Percentiles rank a stretch among this genome's conserved stretches.
phyloP scores from a whole-genome alignment of 1,140 invertebrate species.

The Drosophila bifasciata region DNA sequence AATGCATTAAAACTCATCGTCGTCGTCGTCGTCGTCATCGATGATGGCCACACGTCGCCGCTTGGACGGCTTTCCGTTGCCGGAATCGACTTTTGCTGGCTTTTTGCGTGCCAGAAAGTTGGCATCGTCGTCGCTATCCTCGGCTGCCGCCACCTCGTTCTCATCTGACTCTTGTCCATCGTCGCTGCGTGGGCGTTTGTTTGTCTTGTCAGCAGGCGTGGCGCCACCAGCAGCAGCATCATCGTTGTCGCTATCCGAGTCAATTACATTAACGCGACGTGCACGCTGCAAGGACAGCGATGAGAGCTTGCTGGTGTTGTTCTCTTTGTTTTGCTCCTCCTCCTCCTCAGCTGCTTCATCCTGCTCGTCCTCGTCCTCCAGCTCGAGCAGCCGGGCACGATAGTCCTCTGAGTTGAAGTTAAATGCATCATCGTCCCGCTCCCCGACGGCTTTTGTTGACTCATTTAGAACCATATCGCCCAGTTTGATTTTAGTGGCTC shows the following conservation, averaged over 20 bases:
- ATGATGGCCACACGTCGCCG: conserved; percentile 79
- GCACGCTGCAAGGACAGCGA: conserved; percentile 59
- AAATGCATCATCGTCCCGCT: conserved; percentile 61
- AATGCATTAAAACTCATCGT: conserved; percentile 72
- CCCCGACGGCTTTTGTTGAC: conserved; percentile 37
- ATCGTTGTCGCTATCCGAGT: conserved; percentile 79
- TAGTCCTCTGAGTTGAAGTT: conserved; percentile 83
- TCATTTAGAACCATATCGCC: conserved; percentile 70
- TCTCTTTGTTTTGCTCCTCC: conserved; percentile 56
- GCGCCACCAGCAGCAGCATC: conserved; percentile 46
- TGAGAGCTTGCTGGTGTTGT: conserved; percentile 68
- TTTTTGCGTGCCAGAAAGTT: conserved; percentile 78
- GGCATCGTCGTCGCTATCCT: conserved; percentile 68
- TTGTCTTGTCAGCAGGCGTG: conserved; percentile 64
- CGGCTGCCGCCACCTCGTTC: no score
- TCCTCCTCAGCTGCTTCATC: no score
- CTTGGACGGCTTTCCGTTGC: conserved; percentile 62
- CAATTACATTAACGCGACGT: conserved; percentile 83
- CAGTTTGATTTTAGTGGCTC: conserved; percentile 72
- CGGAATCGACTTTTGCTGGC: conserved; percentile 38
- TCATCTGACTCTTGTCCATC: conserved; percentile 47
- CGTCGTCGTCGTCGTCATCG: conserved; percentile 75
- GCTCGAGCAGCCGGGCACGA: conserved; percentile 71
- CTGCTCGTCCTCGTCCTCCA: conserved; percentile 58
- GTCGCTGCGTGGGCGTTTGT: conserved; percentile 77